Conservation (phyloP, 1,140 invertebrate species). For the Drosophila lowei region DNA sequence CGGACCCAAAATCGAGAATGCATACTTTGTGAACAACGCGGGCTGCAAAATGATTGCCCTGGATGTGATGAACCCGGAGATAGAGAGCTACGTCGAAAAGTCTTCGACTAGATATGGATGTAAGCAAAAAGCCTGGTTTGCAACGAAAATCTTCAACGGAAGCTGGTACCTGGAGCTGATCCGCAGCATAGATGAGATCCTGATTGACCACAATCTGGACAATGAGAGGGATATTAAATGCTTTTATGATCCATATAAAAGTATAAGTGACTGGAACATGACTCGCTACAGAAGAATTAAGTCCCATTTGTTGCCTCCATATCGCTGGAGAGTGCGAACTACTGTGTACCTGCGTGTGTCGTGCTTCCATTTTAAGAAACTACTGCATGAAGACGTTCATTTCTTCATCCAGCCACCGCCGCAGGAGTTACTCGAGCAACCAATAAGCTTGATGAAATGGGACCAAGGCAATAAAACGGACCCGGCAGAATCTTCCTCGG, state of each 20-base stretch:
- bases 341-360: conserved; percentile 3
- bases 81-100: background rate
- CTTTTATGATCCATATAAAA: background rate
- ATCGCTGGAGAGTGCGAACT: too few relatives aligned
- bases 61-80: conserved; percentile 34
- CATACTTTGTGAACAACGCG: conserved; percentile 34
- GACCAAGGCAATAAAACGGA: background rate
- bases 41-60: conserved; percentile 35
- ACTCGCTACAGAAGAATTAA: too few relatives aligned
- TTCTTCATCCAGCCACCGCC: conserved; percentile 35
- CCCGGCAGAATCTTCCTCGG: too few relatives aligned
- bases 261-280: too few relatives aligned
- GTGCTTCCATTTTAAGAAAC: background rate
- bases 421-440: background rate
- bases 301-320: too few relatives aligned
- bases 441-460: background rate
- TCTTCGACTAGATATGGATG: conserved; percentile 7
- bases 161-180: conserved; percentile 15
- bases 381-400: conserved; percentile 20
- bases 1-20: conserved; percentile 3
- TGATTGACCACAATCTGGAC: background rate
- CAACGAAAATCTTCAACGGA: background rate
- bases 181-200: conserved; percentile 6
- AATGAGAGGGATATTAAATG: conserved; percentile 14
- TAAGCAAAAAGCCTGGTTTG: conserved; percentile 14